Evolutionary conservation across 2,797 vertebrate species (phyloP).

Genomic region (Chaetodon trifasciatus): DNA sequence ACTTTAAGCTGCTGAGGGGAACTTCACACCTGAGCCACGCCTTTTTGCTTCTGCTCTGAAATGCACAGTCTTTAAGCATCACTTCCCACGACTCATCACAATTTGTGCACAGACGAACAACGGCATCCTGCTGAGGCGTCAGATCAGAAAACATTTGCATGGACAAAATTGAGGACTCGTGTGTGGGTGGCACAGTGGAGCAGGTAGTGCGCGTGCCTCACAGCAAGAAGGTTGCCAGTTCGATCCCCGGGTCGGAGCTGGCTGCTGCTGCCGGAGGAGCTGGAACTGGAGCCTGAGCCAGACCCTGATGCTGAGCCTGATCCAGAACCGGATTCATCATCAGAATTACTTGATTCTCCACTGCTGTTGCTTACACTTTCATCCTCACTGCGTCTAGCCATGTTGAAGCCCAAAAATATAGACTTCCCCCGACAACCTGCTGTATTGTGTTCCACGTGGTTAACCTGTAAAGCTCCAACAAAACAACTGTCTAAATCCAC

Average conservation of each 20-base stretch:
- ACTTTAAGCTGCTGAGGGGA: no score
- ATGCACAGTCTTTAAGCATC: no score
- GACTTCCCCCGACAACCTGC: constrained; percentile 55
- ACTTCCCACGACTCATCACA: no score
- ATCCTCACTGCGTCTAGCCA: constrained; percentile 98
- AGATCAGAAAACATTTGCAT: no score
- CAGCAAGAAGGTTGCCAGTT: no score
- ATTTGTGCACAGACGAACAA: no score
- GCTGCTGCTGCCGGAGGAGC: constrained; percentile 96
- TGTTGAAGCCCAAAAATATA: constrained; percentile 83
- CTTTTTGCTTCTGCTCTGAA: background rate
- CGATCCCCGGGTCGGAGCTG: no score
- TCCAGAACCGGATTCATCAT: constrained; percentile 94
- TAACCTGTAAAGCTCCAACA: constrained; percentile 61
- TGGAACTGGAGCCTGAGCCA: constrained; percentile 94
- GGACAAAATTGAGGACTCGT: no score
- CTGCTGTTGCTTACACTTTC: constrained; percentile 96
- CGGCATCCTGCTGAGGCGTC: no score
- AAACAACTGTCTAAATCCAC: constrained; percentile 39
- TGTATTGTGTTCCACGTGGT: constrained; percentile 53
- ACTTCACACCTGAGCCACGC: background rate
- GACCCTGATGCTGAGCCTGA: constrained; percentile 93
- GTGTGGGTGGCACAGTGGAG: no score
- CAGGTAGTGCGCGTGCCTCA: no score
- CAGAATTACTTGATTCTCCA: constrained; percentile 96